phyloP scores from a whole-genome alignment of 1,140 invertebrate genomes.

The Globodera ellingtonae region DNA sequence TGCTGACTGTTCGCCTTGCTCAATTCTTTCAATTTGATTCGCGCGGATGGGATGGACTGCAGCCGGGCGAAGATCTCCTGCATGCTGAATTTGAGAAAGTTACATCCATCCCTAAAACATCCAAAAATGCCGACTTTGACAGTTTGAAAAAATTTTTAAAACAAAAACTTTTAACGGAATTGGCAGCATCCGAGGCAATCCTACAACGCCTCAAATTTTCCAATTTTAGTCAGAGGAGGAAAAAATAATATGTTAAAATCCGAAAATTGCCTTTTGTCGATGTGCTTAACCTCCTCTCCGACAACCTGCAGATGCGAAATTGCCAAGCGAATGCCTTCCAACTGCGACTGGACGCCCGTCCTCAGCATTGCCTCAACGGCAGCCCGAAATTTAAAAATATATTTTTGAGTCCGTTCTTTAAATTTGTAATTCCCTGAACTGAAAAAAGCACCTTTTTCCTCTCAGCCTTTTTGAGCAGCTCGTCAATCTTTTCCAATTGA shows the following conservation, averaged over 20 bases:
- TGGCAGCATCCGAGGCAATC: too few relatives aligned
- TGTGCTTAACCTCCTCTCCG: slow-evolving; percentile 77
- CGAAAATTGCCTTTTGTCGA: slow-evolving; percentile 73
- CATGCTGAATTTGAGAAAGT: slow-evolving; percentile 66
- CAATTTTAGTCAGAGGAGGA: too few relatives aligned
- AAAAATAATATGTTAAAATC: slow-evolving; percentile 18
- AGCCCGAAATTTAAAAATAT: slow-evolving; percentile 79
- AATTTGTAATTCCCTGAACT: background rate
- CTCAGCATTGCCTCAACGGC: slow-evolving; percentile 95
- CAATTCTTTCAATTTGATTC: slow-evolving; percentile 79
- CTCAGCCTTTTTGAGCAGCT: slow-evolving; percentile 75
- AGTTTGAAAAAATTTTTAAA: too few relatives aligned
- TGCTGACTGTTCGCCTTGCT: slow-evolving; percentile 89
- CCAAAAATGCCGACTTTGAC: too few relatives aligned
- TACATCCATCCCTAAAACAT: too few relatives aligned
- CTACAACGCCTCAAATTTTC: too few relatives aligned
- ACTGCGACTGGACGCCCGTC: slow-evolving; percentile 95
- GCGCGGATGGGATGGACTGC: slow-evolving; percentile 74
- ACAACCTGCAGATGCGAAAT: slow-evolving; percentile 84
- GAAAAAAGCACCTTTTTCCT: slow-evolving; percentile 69
- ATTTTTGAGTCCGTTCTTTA: background rate
- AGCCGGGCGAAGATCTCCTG: slow-evolving; percentile 73
- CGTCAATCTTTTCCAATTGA: slow-evolving; percentile 90
- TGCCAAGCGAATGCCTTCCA: slow-evolving; percentile 91
- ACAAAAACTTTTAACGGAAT: too few relatives aligned